Conservation (phyloP, 1,140 invertebrate species). For the Lethocerus indicus region DNA sequence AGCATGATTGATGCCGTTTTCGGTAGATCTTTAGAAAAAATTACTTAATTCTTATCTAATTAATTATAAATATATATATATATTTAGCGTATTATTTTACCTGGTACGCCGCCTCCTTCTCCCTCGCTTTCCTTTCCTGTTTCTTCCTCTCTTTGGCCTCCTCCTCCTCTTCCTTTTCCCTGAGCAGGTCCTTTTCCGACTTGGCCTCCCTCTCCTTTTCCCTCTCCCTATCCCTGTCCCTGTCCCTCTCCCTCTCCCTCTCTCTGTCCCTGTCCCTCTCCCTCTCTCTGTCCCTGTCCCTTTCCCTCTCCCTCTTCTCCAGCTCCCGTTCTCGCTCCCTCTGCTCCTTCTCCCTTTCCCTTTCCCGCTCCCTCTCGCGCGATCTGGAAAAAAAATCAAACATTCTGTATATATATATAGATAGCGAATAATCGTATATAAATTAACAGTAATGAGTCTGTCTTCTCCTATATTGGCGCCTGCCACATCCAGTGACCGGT, state of each 20-base stretch:
- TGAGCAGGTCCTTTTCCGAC: slow-evolving; percentile 30
- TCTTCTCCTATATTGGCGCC: too few relatives aligned
- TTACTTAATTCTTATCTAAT: too few relatives aligned
- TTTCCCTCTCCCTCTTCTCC: slow-evolving; percentile 25
- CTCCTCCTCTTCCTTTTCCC: slow-evolving; percentile 79
- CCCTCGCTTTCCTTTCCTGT: slow-evolving; percentile 71
- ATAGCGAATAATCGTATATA: too few relatives aligned
- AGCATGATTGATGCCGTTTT: too few relatives aligned
- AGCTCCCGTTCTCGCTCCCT: slow-evolving; percentile 21
- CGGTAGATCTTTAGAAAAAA: too few relatives aligned
- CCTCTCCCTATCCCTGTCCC: slow-evolving; percentile 32
- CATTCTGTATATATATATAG: too few relatives aligned
- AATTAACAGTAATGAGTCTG: too few relatives aligned
- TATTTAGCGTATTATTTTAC: slow-evolving; percentile 30
- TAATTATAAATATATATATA: too few relatives aligned
- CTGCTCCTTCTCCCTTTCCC: slow-evolving; percentile 19
- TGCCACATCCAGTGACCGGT: too few relatives aligned
- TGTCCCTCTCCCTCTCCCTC: slow-evolving; percentile 32
- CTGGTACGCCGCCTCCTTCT: slow-evolving; percentile 89
- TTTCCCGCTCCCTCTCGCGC: slow-evolving; percentile 25
- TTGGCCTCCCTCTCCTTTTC: slow-evolving; percentile 24
- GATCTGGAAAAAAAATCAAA: slow-evolving; percentile 16
- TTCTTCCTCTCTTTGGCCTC: slow-evolving; percentile 80
- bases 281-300: slow-evolving; percentile 21
- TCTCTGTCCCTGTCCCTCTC: slow-evolving; percentile 26